Base-by-base conservation (phyloP, 1,140 invertebrate genomes). In the Papilio polytes region DNA sequence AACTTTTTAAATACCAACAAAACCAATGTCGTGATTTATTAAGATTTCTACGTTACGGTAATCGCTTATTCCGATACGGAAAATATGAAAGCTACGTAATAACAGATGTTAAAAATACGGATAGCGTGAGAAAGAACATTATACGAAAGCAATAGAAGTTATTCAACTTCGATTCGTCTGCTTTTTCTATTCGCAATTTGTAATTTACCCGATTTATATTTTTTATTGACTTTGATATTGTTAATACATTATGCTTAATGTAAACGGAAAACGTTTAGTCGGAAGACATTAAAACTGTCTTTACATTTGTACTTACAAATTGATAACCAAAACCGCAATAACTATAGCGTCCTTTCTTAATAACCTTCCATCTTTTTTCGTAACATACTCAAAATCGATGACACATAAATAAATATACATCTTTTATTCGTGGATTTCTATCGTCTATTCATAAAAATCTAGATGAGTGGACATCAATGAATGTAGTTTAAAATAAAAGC, bases 51-150 rank as follows among this genome's bases (percentile, higher is more conserved):
- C 13, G 63, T 70, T 31, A 70, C 63, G 26, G 63, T 70, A 70
- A 70, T 70, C 22, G 63, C 26, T 70, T 70, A 70, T 70, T 36
- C 13, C 63, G 63, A 70, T 31, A 31, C 63, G 63, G 63, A 9
- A 76, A 51, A 51, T 76, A 76, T 76, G 12, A 76, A 76, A 76
- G 74, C 74, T 20, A 51, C n/a, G 12, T 74, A 74, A 74, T 44
- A 46, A 76, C 41, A 46, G 74, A 76, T 76, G 44, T 76, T 76
- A 76, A 51, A 76, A 76, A 76, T 53, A 48, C 74, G 20, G 74
- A 51, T 76, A 76, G 74, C 74, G 74, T 76, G 74, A 76, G 41
- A 76, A 76, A 76, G 74, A 31, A 51, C 74, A 76, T 76, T 76
- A 70, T 70, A 76, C 74, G 13, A 76, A 76, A 51, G 74, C 74